Base-by-base conservation (phyloP, 2,113 vertebrate genomes). In the Cochlearius cochlearius region DNA sequence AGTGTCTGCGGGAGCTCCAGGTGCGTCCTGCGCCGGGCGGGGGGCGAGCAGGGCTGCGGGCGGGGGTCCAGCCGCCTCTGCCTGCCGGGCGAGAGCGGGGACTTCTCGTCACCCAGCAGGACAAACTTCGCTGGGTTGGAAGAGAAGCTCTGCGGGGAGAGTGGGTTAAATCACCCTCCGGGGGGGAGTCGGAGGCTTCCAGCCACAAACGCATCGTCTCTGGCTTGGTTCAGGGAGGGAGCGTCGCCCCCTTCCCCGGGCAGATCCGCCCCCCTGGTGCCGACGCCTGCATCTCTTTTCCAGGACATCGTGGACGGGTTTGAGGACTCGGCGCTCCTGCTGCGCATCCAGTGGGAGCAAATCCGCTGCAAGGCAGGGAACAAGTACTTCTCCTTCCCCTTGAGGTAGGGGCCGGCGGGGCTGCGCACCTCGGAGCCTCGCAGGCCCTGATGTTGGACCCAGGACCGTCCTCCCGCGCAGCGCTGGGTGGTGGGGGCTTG, bases 341-440 rank as follows among this genome's bases (percentile, higher is more conserved):
- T 99, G 55, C 98, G 94, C 12, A 29, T 99, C 84, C 97, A 97
- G 1, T 98, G 98, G 11, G 93, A 96, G 13, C 98, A 99, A 89
- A 96, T 99, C 67, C 98, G 97, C 81, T 99, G 99, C 98, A 99
- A 99, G 88, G 98, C 98, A 0, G 99, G 99, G 92, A 99, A 99
- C 97, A 99, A 99, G 92, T 97, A 98, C 53, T 99, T 99, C 95
- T 98, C 96, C 8, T 98, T 99, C 96, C 98, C 98, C 38, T 91
- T 99, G 86, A 97, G 95, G 88, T 98, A 98, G 98, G 43, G 79
- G 11, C 10, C 0, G 1, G 14, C 8, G 16, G 27, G 34, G n/a
- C 88, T 79, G 52, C 32, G 58, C 32, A 1, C 36, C 64, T 75
- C 41, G n/a, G 52, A 94, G 58, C 55, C 56, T 32, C 0, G 0